Conservation (phyloP, 1,140 invertebrate genomes). For the Bombus fervidus region DNA sequence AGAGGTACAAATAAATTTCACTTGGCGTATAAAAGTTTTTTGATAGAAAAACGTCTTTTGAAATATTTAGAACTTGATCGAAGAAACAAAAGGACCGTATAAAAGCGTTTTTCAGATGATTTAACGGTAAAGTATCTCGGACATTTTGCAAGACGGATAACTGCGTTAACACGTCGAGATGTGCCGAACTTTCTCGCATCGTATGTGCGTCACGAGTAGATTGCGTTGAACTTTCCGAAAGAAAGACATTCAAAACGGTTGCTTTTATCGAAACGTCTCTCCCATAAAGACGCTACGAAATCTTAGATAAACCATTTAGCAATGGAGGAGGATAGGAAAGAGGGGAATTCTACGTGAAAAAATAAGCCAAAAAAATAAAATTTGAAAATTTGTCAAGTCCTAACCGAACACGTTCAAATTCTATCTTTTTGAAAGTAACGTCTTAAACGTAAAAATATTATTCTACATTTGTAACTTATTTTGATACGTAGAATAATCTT, state of each 20-base stretch:
- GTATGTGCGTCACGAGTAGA: not conserved
- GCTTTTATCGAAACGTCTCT: no score
- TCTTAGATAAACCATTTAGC: not conserved
- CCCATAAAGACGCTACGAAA: not conserved
- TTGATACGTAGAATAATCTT: no score
- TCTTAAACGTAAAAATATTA: no score
- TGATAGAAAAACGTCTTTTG: not conserved
- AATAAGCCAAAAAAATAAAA: no score
- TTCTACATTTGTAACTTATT: no score
- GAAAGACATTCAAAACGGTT: no score
- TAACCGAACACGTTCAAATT: no score
- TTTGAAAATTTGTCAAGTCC: no score
- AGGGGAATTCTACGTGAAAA: no score
- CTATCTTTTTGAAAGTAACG: no score
- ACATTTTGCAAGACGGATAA: not conserved
- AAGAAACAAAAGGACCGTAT: no score
- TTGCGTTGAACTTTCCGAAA: no score
- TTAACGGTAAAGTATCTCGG: not conserved
- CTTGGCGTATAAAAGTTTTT: not conserved
- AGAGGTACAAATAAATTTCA: not conserved
- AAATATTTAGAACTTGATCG: not conserved
- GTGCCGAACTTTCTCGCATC: not conserved
- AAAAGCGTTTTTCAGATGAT: not conserved
- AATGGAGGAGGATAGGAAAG: not conserved
- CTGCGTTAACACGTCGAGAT: not conserved